Conservation (phyloP, 2,888 invertebrate species). For the Deilephila elpenor region DNA sequence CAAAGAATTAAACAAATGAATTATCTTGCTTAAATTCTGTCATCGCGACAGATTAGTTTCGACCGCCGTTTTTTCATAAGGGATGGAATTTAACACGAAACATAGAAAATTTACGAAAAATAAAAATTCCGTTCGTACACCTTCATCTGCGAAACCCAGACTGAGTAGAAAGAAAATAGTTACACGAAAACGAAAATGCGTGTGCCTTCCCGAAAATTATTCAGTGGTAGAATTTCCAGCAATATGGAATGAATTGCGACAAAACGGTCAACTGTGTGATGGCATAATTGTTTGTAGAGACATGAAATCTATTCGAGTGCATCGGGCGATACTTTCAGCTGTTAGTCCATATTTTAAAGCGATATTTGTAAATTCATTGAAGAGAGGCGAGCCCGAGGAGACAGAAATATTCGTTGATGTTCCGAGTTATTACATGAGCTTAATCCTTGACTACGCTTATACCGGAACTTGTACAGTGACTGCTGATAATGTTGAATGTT, state of each 20-base stretch:
- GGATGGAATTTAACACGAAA: slow-evolving; percentile 84
- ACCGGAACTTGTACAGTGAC: slow-evolving; percentile 87
- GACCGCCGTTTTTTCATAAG: slow-evolving; percentile 83
- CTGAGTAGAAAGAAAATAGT: slow-evolving; percentile 75
- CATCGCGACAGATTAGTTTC: slow-evolving; percentile 80
- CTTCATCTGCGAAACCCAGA: slow-evolving; percentile 75
- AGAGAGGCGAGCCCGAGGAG: slow-evolving; percentile 85
- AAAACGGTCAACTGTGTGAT: slow-evolving; percentile 88
- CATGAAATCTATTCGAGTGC: slow-evolving; percentile 86
- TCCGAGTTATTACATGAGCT: slow-evolving; percentile 84
- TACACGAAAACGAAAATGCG: slow-evolving; percentile 83
- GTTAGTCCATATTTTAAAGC: slow-evolving; percentile 90
- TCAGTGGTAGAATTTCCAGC: slow-evolving; percentile 86
- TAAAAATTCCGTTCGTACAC: slow-evolving; percentile 81
- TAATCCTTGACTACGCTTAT: slow-evolving; percentile 90
- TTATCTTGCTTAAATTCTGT: slow-evolving; percentile 64
- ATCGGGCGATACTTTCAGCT: slow-evolving; percentile 89
- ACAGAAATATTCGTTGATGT: slow-evolving; percentile 86
- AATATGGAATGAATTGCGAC: slow-evolving; percentile 88
- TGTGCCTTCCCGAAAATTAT: slow-evolving; percentile 85
- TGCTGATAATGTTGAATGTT: slow-evolving; percentile 87
- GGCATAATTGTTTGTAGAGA: slow-evolving; percentile 87
- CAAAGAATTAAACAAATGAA: slow-evolving; percentile 64
- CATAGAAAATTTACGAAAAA: slow-evolving; percentile 83
- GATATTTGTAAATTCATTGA: slow-evolving; percentile 88